A percentile compares a stretch with the other conserved stretches of the same genome.
phyloP scores from a whole-genome alignment of 2,888 invertebrate species.

The Drosophila dives region DNA sequence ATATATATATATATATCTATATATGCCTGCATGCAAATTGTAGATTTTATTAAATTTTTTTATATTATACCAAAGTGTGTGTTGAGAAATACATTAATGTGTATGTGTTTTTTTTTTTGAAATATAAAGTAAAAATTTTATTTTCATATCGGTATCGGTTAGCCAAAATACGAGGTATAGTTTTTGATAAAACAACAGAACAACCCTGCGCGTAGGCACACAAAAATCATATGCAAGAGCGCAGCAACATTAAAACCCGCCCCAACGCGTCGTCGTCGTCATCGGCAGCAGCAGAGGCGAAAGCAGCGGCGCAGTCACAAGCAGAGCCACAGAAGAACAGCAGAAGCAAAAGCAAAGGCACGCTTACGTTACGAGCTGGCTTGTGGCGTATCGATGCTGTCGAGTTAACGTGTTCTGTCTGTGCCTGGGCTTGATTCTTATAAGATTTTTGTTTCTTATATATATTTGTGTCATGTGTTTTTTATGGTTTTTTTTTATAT shows the following conservation, averaged over 20 bases:
- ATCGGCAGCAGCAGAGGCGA: conserved; percentile 31
- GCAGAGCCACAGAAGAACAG: conserved; percentile 18
- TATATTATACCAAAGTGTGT: conserved; percentile 11
- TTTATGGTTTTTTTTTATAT: conserved; percentile 14
- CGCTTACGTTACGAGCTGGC: conserved; percentile 58
- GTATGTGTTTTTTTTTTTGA: conserved; percentile 33
- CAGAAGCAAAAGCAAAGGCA: conserved; percentile 53
- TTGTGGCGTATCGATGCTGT: conserved; percentile 49
- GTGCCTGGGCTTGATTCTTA: conserved; percentile 41
- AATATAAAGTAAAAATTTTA: conserved; percentile 41
- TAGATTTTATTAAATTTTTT: conserved; percentile 1
- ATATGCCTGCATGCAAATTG: conserved; percentile 24
- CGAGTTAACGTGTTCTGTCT: conserved; percentile 46
- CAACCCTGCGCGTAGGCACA: conserved; percentile 55
- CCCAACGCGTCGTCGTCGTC: conserved; percentile 57
- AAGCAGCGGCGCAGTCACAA: conserved; percentile 12
- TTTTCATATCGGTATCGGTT: conserved; percentile 55
- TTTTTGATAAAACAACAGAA: conserved; percentile 59
- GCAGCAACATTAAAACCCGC: conserved; percentile 61
- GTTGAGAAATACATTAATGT: conserved; percentile 16
- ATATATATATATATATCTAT: conserved; percentile 10
- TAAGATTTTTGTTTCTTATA: conserved; percentile 42
- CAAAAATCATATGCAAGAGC: conserved; percentile 58
- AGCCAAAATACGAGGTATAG: conserved; percentile 45
- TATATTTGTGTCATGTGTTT: conserved; percentile 26